Conservation (phyloP, 2,888 invertebrate species). For the Drosophila bunnanda region DNA sequence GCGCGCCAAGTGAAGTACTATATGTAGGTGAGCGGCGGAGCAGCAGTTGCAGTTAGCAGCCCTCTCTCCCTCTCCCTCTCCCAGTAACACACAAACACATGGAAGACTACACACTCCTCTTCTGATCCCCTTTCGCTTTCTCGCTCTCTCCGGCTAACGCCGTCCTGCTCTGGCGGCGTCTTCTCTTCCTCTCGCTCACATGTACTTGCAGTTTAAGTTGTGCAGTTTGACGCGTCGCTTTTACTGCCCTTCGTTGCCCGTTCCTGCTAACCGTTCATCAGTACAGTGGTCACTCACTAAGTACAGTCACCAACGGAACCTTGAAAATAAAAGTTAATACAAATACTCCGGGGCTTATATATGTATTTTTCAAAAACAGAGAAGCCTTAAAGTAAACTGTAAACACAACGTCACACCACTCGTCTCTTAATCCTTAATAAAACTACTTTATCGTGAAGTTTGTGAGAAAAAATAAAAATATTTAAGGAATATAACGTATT, state of each 20-base stretch:
- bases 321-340: background rate
- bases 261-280: background rate
- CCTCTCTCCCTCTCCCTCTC: constrained; percentile 31
- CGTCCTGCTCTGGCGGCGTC: constrained; percentile 1
- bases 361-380: no score
- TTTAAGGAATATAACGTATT: no score
- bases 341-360: no score
- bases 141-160: constrained; percentile 34
- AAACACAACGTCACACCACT: no score
- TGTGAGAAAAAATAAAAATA: no score
- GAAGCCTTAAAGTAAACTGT: no score
- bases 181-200: constrained; percentile 2
- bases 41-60: constrained; percentile 45
- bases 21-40: constrained; percentile 27
- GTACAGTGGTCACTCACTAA: constrained; percentile 6
- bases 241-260: constrained; percentile 50
- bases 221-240: constrained; percentile 75
- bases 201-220: constrained; percentile 61
- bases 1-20: constrained; percentile 13
- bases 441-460: no score
- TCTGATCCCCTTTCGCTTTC: constrained; percentile 50
- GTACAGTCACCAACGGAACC: background rate
- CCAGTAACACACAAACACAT: constrained; percentile 29
- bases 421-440: no score
- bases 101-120: constrained; percentile 7